Percentiles rank a stretch among this genome's conserved stretches.
Evolutionary conservation across 2,797 vertebrate species (phyloP).

Genomic region (Karalla daura): DNA sequence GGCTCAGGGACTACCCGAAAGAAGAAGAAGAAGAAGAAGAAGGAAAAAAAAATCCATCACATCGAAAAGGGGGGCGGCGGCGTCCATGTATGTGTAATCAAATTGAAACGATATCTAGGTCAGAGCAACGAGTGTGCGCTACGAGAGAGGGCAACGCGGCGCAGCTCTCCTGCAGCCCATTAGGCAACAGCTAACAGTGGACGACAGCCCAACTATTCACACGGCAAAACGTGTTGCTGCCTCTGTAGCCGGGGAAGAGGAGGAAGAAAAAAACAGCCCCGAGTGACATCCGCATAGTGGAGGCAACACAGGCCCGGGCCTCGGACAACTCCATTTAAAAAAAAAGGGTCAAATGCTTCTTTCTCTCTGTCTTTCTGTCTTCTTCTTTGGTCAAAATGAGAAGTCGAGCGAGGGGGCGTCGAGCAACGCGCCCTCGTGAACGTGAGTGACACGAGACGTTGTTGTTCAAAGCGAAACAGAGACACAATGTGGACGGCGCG

Average conservation of each 20-base stretch:
- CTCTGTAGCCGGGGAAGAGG: too few relatives aligned
- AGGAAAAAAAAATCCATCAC: slow-evolving; percentile 42
- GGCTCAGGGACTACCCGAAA: slow-evolving; percentile 42
- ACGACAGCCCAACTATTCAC: slow-evolving; percentile 37
- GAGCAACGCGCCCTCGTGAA: slow-evolving; percentile 37
- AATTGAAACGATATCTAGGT: slow-evolving; percentile 68
- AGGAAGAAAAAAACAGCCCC: not conserved
- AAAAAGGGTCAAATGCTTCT: slow-evolving; percentile 29
- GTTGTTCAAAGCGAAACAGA: slow-evolving; percentile 57
- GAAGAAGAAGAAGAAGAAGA: too few relatives aligned
- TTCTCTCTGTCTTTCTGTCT: too few relatives aligned
- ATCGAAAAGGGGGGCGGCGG: slow-evolving; percentile 40
- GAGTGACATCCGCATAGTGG: slow-evolving; percentile 9
- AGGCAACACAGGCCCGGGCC: slow-evolving; percentile 35
- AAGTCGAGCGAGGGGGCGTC: slow-evolving; percentile 34
- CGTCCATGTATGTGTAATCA: slow-evolving; percentile 59
- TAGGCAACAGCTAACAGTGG: slow-evolving; percentile 44
- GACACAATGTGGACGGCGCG: slow-evolving; percentile 18
- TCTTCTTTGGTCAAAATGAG: slow-evolving; percentile 43
- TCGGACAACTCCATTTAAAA: slow-evolving; percentile 20
- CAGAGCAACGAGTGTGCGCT: slow-evolving; percentile 55
- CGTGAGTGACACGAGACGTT: slow-evolving; percentile 37
- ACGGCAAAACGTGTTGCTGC: slow-evolving; percentile 53
- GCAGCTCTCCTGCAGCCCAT: slow-evolving; percentile 47
- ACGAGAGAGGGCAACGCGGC: slow-evolving; percentile 47